These are phyloP conservation scores for Aleiodes leptofemur DNA, from an alignment of 2,888 invertebrate species.

Conservation along the genomic window DNA sequence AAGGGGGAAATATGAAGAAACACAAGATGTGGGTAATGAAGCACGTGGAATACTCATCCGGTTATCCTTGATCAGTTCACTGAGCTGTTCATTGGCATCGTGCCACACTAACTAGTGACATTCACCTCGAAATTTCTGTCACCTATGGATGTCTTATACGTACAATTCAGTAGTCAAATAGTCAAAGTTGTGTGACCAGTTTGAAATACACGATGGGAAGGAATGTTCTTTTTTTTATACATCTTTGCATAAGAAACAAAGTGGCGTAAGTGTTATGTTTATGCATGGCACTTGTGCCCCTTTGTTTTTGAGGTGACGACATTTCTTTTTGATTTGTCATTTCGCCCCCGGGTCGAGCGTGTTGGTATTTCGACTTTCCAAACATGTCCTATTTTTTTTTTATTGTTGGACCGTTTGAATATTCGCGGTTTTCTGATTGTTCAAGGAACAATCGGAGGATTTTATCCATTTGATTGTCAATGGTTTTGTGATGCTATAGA, in stretches of 20 bases:
- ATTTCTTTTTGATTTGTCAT: neutral
- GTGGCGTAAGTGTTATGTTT: too few relatives aligned
- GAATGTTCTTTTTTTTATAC: too few relatives aligned
- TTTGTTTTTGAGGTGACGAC: neutral
- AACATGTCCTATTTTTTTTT: neutral
- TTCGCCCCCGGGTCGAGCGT: neutral
- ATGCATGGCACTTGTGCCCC: too few relatives aligned
- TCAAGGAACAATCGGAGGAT: too few relatives aligned
- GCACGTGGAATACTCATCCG: neutral
- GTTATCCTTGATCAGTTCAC: slow-evolving; percentile 35
- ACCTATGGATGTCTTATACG: neutral
- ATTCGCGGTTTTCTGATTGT: too few relatives aligned
- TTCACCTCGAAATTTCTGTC: slow-evolving; percentile 29
- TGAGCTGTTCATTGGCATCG: slow-evolving; percentile 19
- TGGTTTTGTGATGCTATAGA: too few relatives aligned
- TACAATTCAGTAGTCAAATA: neutral
- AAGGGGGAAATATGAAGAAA: too few relatives aligned
- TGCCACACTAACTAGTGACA: slow-evolving; percentile 19
- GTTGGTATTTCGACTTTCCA: slow-evolving; percentile 8
- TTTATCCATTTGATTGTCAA: too few relatives aligned
- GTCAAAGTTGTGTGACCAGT: slow-evolving; percentile 14
- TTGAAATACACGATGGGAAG: neutral
- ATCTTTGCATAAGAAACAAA: too few relatives aligned
- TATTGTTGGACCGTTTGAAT: neutral
- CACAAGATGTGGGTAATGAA: neutral